These are phyloP conservation scores for Hirundo rustica DNA, from an alignment of 2,797 vertebrate species.

Conservation along the genomic window DNA sequence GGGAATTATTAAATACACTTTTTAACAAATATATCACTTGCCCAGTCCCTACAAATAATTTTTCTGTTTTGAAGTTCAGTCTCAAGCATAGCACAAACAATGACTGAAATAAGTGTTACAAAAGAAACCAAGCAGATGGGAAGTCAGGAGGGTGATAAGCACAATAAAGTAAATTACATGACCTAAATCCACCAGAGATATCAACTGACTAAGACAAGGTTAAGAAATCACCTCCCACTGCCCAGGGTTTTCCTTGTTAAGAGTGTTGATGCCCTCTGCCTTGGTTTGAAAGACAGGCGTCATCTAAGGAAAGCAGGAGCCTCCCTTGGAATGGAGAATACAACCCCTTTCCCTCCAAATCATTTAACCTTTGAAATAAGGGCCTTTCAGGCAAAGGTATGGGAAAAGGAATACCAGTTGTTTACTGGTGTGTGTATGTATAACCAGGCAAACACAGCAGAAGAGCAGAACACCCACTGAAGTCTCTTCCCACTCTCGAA, in stretches of 20 bases:
- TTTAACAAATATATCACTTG: not conserved
- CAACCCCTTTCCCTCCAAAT: not conserved
- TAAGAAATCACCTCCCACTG: not conserved
- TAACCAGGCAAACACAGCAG: too few species aligned
- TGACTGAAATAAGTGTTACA: not conserved
- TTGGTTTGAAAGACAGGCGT: not conserved
- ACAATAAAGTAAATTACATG: not conserved
- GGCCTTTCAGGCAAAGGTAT: not conserved
- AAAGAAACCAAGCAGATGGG: not conserved
- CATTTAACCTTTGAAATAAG: not conserved
- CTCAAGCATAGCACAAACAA: not conserved
- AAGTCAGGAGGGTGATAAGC: not conserved
- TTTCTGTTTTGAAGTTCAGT: not conserved
- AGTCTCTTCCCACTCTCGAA: rapidly evolving
- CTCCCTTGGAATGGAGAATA: not conserved
- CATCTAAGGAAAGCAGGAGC: not conserved
- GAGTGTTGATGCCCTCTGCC: not conserved
- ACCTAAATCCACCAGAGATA: not conserved
- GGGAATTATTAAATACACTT: not conserved
- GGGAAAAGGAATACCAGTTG: not conserved
- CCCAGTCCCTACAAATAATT: not conserved
- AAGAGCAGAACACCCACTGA: not conserved
- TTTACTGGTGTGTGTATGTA: not conserved
- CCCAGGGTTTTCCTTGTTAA: not conserved
- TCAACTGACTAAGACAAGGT: not conserved